Conservation (phyloP, 2,888 invertebrate species). For the Amphipoea oculea region DNA sequence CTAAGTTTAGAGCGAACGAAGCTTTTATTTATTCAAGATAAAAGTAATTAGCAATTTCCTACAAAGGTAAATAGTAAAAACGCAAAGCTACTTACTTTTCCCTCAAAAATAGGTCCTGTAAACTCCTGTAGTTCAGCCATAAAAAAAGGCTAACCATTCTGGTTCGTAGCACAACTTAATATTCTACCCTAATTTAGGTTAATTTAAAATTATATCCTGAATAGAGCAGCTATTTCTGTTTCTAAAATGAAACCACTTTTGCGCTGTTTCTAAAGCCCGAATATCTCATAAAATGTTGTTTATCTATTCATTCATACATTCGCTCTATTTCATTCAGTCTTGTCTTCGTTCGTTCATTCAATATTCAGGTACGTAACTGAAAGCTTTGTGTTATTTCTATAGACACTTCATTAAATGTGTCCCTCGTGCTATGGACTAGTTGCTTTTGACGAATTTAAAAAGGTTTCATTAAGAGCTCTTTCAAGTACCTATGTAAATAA, state of each 20-base stretch:
- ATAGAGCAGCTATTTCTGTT: not conserved
- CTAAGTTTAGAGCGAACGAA: too few relatives aligned
- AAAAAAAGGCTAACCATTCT: not conserved
- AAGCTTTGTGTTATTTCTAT: conserved; percentile 15
- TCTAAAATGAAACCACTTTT: not conserved
- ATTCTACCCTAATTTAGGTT: conserved; percentile 12
- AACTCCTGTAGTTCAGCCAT: not conserved
- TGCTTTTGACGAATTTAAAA: not conserved
- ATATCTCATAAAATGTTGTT: conserved; percentile 19
- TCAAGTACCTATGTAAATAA: too few relatives aligned
- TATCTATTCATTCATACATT: conserved; percentile 19
- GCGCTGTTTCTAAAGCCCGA: conserved; percentile 1
- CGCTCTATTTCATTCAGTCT: conserved; percentile 9
- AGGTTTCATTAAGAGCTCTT: not conserved
- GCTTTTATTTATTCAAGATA: not conserved
- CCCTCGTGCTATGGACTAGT: not conserved
- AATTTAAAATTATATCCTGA: conserved; percentile 21
- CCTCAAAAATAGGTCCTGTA: not conserved
- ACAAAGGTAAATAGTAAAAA: not conserved
- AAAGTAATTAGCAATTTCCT: conserved; percentile 1
- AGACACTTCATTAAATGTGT: conserved; percentile 2
- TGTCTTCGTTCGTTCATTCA: conserved; percentile 10
- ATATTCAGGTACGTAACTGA: conserved; percentile 21
- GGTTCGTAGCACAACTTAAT: conserved; percentile 35
- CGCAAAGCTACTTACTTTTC: not conserved